phyloP scores from a whole-genome alignment of 1,140 invertebrate genomes.

The Pomacea maculata region DNA sequence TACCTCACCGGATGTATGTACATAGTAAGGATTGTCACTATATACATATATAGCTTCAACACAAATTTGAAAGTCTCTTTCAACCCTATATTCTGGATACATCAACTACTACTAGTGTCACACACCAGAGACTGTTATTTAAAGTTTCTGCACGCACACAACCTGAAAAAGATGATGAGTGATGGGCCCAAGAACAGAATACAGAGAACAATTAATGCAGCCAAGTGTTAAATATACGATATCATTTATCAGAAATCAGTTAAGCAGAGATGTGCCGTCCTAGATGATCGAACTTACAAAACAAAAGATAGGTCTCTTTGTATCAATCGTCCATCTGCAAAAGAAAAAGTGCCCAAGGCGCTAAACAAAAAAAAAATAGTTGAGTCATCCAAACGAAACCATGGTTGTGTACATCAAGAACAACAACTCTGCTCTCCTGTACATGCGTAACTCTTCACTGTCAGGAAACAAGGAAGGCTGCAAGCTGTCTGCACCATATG shows the following conservation, averaged over 20 bases:
- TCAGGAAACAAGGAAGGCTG: no score
- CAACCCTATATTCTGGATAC: neutral
- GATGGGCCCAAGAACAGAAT: neutral
- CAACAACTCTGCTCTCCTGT: no score
- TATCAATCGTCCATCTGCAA: neutral
- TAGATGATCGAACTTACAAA: neutral
- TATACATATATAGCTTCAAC: neutral
- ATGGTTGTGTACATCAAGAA: neutral
- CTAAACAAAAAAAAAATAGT: neutral
- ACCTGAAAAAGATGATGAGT: neutral
- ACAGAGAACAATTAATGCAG: neutral
- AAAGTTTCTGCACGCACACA: neutral
- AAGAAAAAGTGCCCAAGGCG: neutral
- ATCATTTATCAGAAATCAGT: no score
- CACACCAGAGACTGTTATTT: neutral
- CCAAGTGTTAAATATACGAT: no score
- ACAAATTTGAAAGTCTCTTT: neutral
- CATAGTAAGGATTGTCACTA: neutral
- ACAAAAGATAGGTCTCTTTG: neutral
- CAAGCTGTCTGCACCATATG: no score
- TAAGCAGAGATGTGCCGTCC: neutral
- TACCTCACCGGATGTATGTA: neutral
- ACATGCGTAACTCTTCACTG: no score
- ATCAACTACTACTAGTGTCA: no score
- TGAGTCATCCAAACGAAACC: neutral